A percentile compares a stretch with the other conserved stretches of the same genome.
Evolutionary conservation across 2,113 vertebrate genomes (phyloP).

Genomic region (Atrichornis clamosus): DNA sequence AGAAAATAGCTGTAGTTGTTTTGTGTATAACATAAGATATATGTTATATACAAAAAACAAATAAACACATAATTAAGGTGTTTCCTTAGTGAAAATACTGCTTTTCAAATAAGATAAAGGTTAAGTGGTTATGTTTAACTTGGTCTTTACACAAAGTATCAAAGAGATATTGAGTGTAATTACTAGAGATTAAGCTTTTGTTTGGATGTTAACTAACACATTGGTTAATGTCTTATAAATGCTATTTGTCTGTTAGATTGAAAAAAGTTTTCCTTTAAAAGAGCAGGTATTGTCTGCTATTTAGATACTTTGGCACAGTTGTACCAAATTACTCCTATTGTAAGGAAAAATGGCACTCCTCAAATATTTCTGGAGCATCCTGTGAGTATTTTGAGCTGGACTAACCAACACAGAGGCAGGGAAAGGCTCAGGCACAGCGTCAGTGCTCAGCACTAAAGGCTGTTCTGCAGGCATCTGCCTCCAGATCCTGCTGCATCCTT

Average conservation of each 20-base stretch:
- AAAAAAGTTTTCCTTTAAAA: not conserved
- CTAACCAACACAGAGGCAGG: not conserved
- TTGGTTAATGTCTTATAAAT: not conserved
- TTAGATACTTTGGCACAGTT: not conserved
- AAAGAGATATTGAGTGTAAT: not conserved
- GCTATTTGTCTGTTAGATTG: not conserved
- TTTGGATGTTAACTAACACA: not conserved
- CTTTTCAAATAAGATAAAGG: not conserved
- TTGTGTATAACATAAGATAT: not conserved
- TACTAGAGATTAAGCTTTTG: not conserved
- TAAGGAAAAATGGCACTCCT: not conserved
- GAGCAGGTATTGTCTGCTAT: not conserved
- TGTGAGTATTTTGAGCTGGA: not conserved
- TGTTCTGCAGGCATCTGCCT: not conserved
- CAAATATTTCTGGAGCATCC: not conserved
- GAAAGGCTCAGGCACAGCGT: not conserved
- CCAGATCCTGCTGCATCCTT: not conserved
- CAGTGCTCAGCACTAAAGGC: not conserved
- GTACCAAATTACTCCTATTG: not conserved
- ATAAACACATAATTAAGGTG: not conserved
- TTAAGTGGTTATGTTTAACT: not conserved
- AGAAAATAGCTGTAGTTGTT: not conserved
- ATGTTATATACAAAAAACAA: too few relatives aligned
- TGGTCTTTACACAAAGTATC: not conserved
- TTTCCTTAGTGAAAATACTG: not conserved